Conservation (phyloP, 2,888 invertebrate genomes). For the Dolomedes plantarius region DNA sequence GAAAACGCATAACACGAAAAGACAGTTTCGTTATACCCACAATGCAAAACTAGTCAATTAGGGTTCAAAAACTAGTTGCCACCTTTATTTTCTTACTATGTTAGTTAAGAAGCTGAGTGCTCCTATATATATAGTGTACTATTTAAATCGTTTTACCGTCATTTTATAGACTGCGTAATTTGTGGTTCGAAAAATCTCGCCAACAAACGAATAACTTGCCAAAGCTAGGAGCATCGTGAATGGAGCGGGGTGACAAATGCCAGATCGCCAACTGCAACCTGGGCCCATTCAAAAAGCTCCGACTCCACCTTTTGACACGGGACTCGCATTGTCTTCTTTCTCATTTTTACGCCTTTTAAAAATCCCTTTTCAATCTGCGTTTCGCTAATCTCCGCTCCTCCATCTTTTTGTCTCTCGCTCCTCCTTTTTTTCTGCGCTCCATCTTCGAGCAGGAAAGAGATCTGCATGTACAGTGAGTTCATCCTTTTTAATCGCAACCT, state of each 20-base stretch:
- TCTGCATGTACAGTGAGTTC: constrained; percentile 16
- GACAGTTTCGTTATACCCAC: too few species aligned
- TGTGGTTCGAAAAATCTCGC: too few species aligned
- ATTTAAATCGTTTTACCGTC: too few species aligned
- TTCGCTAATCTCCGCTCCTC: constrained; percentile 34
- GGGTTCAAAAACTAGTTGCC: too few species aligned
- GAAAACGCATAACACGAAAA: too few species aligned
- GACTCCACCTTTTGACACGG: constrained; percentile 56
- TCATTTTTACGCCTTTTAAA: constrained; percentile 21
- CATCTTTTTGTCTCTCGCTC: not conserved
- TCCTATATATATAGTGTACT: too few species aligned
- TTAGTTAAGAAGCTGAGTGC: too few species aligned
- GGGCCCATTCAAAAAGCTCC: constrained; percentile 54
- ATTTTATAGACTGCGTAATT: too few species aligned
- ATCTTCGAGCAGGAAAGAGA: not conserved
- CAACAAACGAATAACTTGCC: too few species aligned
- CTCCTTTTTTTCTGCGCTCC: not conserved
- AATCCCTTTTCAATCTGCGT: constrained; percentile 34
- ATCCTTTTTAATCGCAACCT: constrained; percentile 9
- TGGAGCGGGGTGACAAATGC: constrained; percentile 48
- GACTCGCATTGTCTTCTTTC: constrained; percentile 41
- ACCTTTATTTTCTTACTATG: too few species aligned
- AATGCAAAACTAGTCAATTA: too few species aligned
- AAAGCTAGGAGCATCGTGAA: constrained; percentile 18
- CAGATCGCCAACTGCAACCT: constrained; percentile 62